Base-by-base conservation (phyloP, 2,888 invertebrate species). In the Polydrusus tereticollis region DNA sequence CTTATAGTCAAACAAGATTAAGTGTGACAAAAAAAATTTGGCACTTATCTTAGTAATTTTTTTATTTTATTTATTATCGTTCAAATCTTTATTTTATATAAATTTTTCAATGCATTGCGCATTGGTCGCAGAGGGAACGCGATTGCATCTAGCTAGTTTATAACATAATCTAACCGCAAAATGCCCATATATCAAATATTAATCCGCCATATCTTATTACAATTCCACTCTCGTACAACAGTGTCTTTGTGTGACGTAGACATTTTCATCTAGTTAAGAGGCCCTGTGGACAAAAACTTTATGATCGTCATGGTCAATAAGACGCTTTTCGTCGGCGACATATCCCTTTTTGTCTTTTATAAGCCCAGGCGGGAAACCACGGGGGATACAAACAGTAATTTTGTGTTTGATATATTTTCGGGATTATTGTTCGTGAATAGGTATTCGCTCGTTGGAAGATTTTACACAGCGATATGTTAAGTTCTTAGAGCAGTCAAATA, bases 261-360 rank as follows among this genome's bases (percentile, higher is more conserved):
- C 63, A 47, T 63, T 63, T 50, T 63, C 63, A 63, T 63, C 47
- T 47, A 63, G 63, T 47, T 63, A 63, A 63, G 50, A 29, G 63
- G 7, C 47, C 63, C 7, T 47, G 43, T 47, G 63, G 63, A 63
- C 50, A 63, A 63, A 63, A 63, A 63, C 63, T 63, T 63, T 63
- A 63, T 63, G 63, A 63, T 47, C 33, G 47, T 63, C 47, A 63
- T 43, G 63, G 63, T 63, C 63, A 63, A 63, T 63, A 63, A 63
- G 63, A 47, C 45, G 33, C 47, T 43, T 63, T 63, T 50, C 45
- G 47, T 47, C 26, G 16, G 33, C 63, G n/a, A 20, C 23, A 41
- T 60, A 50, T 50, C 47, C 63, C 50, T 63, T 62, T 63, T 43
- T 33, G 47, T 45, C 63, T 50, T 50, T 63, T 63, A 63, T 50